A percentile compares a stretch with the other conserved stretches of the same genome.
phyloP scores from a whole-genome alignment of 2,888 invertebrate species.

The Andrena praecox region DNA sequence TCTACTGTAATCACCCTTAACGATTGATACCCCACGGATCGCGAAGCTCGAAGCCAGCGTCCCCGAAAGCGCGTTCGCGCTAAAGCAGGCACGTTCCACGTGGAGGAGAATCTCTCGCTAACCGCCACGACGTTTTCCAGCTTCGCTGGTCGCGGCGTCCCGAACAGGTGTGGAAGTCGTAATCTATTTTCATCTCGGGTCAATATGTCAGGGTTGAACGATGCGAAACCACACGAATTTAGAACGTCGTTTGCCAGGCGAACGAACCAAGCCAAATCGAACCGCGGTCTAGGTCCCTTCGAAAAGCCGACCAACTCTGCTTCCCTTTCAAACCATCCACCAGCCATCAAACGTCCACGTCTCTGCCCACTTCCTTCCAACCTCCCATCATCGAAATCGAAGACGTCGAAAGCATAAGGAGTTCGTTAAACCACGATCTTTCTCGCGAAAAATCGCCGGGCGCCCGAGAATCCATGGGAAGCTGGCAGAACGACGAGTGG shows the following conservation, averaged over 20 bases:
- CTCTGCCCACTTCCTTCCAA: not conserved
- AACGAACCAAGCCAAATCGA: conserved; percentile 57
- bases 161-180: conserved; percentile 57
- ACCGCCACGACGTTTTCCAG: conserved; percentile 35
- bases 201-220: conserved; percentile 78
- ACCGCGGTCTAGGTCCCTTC: conserved; percentile 44
- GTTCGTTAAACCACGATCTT: conserved; percentile 1
- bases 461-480: not conserved
- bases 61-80: not conserved
- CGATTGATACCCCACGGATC: not conserved
- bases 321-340: not conserved
- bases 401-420: not conserved
- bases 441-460: not conserved
- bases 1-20: too few species aligned
- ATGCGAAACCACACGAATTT: conserved; percentile 70
- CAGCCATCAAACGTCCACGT: not conserved
- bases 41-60: not conserved
- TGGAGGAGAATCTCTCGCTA: not conserved
- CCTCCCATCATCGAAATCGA: not conserved
- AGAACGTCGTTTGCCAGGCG: conserved; percentile 62
- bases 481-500: not conserved
- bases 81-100: not conserved
- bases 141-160: not conserved
- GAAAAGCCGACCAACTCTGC: conserved; percentile 5
- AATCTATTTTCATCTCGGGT: conserved; percentile 76